Evolutionary conservation across 2,113 vertebrate species (phyloP).

Genomic region (Columba livia): DNA sequence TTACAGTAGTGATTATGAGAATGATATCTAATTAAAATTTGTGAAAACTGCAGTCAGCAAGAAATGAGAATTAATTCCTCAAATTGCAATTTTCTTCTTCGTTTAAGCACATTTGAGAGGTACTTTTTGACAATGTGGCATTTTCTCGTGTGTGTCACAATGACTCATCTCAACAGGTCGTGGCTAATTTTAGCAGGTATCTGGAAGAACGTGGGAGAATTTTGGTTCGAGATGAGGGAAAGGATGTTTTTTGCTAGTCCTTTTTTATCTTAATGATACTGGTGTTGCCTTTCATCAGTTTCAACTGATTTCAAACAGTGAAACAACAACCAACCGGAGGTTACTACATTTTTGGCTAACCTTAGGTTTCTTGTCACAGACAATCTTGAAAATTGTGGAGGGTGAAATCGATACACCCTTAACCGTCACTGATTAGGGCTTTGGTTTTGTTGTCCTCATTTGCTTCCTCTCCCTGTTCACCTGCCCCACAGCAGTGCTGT

Average conservation of each 20-base stretch:
- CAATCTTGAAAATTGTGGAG: not conserved
- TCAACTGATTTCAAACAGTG: not conserved
- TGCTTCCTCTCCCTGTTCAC: not conserved
- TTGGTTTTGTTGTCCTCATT: not conserved
- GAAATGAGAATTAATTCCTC: constrained; percentile 18
- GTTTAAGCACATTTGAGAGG: constrained; percentile 6
- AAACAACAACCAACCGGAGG: not conserved
- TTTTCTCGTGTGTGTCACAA: not conserved
- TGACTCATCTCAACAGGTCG: not conserved
- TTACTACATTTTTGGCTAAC: not conserved
- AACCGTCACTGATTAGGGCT: accelerated
- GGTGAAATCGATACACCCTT: not conserved
- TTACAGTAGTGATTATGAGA: constrained; percentile 46
- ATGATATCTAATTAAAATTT: constrained; percentile 63
- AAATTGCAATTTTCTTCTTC: not conserved
- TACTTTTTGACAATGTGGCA: not conserved
- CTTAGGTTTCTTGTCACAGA: not conserved
- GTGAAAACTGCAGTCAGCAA: constrained; percentile 29
- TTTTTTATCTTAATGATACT: not conserved
- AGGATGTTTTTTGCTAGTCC: not conserved
- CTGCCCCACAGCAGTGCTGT: not conserved
- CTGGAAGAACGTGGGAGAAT: not conserved
- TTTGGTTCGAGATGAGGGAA: not conserved
- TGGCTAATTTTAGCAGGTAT: not conserved
- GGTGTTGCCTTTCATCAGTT: not conserved